Conservation (phyloP, 2,797 vertebrate species). For the Anabacerthia variegaticeps region DNA sequence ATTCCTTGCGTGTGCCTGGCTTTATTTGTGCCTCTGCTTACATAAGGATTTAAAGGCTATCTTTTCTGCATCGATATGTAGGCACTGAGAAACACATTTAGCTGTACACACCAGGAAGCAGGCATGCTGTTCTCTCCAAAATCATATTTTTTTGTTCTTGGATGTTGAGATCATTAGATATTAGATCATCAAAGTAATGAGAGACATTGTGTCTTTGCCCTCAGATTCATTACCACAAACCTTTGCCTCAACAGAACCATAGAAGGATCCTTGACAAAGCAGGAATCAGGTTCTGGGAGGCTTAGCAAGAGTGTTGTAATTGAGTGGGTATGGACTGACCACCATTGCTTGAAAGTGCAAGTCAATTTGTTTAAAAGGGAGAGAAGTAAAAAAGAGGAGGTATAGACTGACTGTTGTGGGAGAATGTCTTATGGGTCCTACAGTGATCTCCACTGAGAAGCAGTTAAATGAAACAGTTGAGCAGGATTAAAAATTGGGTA, state of each 20-base stretch:
- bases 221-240: background rate
- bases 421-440: background rate
- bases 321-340: background rate
- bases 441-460: background rate
- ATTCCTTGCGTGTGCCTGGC: background rate
- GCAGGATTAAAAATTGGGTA: background rate
- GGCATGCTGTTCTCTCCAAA: background rate
- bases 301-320: background rate
- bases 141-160: background rate
- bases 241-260: background rate
- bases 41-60: background rate
- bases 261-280: background rate
- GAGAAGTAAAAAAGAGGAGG: background rate
- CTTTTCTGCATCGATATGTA: background rate
- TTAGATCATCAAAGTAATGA: background rate
- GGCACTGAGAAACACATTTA: background rate
- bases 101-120: background rate
- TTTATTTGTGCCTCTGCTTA: background rate
- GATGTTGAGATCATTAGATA: background rate
- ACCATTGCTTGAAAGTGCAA: background rate
- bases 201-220: background rate
- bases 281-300: background rate
- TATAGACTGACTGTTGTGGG: background rate
- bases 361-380: background rate
- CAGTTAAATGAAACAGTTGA: background rate